Evolutionary conservation across 2,888 invertebrate genomes (phyloP), one percentile per base, ranked within the genome.

Genomic region (Cantharis flavilabris): DNA sequence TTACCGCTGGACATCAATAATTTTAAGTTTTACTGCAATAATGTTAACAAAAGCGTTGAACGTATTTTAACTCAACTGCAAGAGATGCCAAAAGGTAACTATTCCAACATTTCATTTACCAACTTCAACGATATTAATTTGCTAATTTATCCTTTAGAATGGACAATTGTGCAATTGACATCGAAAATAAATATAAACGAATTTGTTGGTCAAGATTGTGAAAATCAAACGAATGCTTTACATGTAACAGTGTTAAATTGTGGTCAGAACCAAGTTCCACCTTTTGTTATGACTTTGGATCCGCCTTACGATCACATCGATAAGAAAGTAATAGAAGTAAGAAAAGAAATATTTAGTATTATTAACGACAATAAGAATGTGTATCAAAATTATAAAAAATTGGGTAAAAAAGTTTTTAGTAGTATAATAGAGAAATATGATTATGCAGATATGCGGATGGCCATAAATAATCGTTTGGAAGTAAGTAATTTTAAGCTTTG

Each of bases 101-200:
- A 49, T 3, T 1, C 7, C 2, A n/a, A 49, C n/a, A n/a, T 33
- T 33, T 13, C 33, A 4, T 33, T 13, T 33, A 1, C 3, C 13
- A 33, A 33, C 33, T 13, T 33, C 13, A 0, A 33, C 4, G 33
- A 33, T 13, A 13, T 33, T 33, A 11, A 33, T 33, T 4, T 33
- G 13, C 13, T 11, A 33, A 33, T 81, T 77, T n/a, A n/a, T n/a
- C 7, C 2, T n/a, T 89, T 86, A 92, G 92, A 92, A 88, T 92
- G 92, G 92, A 92, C 92, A 0, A 82, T 92, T 71, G 84, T 92
- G 71, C 92, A 92, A 83, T 78, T 92, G 76, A 91, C 92, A 9
- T 89, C 91, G 0, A 79, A 83, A 9, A n/a, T 49, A 2, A n/a
- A 49, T 49, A 49, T 49, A n/a, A 49, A 49, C 2, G 49, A 49